A percentile compares a stretch with the other conserved stretches of the same genome.
These are phyloP conservation scores for Sitodiplosis mosellana DNA, from an alignment of 1,140 invertebrate species.

Conservation along the genomic window DNA sequence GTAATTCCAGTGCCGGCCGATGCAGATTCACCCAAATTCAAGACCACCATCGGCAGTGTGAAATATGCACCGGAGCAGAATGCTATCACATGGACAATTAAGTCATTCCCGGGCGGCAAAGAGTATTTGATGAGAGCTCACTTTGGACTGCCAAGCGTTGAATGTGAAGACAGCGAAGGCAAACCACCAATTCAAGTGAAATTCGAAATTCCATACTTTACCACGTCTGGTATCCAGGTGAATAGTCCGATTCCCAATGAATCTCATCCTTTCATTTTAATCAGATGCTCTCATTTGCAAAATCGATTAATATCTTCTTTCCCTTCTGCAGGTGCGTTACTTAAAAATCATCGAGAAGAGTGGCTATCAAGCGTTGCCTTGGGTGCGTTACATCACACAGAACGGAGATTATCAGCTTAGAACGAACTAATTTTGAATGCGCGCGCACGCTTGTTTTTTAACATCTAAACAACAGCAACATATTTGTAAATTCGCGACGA, in stretches of 20 bases:
- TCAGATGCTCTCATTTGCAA: background rate
- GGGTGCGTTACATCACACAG: constrained; percentile 98
- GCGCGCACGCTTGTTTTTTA: background rate
- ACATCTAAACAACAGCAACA: too few relatives aligned
- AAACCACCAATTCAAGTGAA: constrained; percentile 97
- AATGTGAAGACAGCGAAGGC: constrained; percentile 87
- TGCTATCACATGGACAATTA: constrained; percentile 98
- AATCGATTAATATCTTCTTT: background rate
- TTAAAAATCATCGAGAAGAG: constrained; percentile 99
- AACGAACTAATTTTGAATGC: constrained; percentile 52
- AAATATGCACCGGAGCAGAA: constrained; percentile 96
- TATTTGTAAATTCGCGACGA: too few relatives aligned
- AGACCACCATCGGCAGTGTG: constrained; percentile 93
- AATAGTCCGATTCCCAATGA: background rate
- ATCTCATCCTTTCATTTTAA: background rate
- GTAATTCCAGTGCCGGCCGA: constrained; percentile 96
- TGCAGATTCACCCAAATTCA: constrained; percentile 97
- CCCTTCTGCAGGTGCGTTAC: constrained; percentile 57
- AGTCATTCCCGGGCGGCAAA: constrained; percentile 98
- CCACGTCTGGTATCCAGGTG: constrained; percentile 96
- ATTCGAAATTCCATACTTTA: constrained; percentile 99
- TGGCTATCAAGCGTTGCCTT: constrained; percentile 96
- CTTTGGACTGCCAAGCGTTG: constrained; percentile 95
- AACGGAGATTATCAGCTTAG: constrained; percentile 98
- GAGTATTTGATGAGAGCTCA: constrained; percentile 98